Evolutionary conservation across 2,113 vertebrate species (phyloP).

Genomic region (Perca flavescens): DNA sequence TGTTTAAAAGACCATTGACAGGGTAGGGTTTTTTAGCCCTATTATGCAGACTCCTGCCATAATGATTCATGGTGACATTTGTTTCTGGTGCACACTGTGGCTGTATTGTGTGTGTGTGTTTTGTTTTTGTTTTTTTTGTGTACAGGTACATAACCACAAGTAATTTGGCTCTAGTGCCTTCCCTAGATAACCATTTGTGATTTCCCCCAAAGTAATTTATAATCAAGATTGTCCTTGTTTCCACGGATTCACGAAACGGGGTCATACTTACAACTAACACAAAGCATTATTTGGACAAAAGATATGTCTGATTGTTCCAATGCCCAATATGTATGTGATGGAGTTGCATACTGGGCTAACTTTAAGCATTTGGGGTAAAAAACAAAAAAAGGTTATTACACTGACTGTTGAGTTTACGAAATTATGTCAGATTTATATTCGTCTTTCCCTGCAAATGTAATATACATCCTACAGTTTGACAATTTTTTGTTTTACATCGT

Average conservation of each 20-base stretch:
- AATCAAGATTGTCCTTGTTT: neutral
- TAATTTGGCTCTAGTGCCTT: slow-evolving; percentile 26
- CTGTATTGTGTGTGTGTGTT: slow-evolving; percentile 19
- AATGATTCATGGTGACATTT: slow-evolving; percentile 34
- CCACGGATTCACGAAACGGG: neutral
- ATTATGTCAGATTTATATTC: neutral
- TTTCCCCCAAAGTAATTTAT: slow-evolving; percentile 20
- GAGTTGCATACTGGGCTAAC: slow-evolving; percentile 6
- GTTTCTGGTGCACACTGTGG: slow-evolving; percentile 37
- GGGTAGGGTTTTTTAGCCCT: slow-evolving; percentile 7
- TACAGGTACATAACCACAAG: slow-evolving; percentile 37
- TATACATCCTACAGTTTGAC: slow-evolving; percentile 12
- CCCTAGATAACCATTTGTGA: slow-evolving; percentile 3
- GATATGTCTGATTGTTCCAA: slow-evolving; percentile 15
- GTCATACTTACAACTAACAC: slow-evolving; percentile 9
- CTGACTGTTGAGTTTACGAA: slow-evolving; percentile 22
- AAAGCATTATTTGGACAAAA: slow-evolving; percentile 38
- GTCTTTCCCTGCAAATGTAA: neutral
- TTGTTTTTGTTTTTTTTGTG: slow-evolving; percentile 7
- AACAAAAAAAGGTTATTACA: slow-evolving; percentile 18
- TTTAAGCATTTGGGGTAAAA: neutral
- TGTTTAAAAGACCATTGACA: slow-evolving; percentile 44
- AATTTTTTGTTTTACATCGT: slow-evolving; percentile 7
- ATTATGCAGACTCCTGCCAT: slow-evolving; percentile 44
- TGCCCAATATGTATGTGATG: slow-evolving; percentile 32